Base-by-base conservation (phyloP, 2,888 invertebrate genomes). In the Ectemnius continuus region DNA sequence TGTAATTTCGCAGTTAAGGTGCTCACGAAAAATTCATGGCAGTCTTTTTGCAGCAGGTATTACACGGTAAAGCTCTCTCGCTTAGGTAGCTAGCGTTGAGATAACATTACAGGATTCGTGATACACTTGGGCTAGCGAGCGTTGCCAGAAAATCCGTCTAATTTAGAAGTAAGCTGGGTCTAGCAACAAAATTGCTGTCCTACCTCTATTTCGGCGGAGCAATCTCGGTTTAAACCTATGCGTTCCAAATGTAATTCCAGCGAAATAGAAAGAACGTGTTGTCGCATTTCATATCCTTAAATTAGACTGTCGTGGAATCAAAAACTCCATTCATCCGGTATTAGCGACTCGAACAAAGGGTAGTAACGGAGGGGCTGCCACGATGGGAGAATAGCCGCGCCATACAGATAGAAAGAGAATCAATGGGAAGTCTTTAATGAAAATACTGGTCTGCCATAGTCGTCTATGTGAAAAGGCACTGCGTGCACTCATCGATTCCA, bases 1-100 rank as follows among this genome's bases (percentile, higher is more conserved):
- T 68, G 73, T 74, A 74, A 78, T 76, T 67, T 69, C 67, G 6
- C 67, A 59, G 66, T 76, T 62, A 71, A 71, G 62, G 75, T 26
- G 67, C 28, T 63, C 52, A 52, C 36, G n/a, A 36, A 28, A 20
- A 52, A 52, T 52, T 52, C 52, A 52, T 52, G 16, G 16, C 16
- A 14, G 16, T 16, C 16, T 52, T 52, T 52, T 48, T 61, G 47
- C 66, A 13, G 26, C 28, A 36, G 36, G 36, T 36, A 11, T 36
- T 36, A 36, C 36, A 36, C 36, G 36, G 8, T 36, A 36, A 36
- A 36, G 36, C 36, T 36, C 36, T 36, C 36, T 36, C 36, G 36
- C 36, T 11, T 11, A 36, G 6, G 36, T 36, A 36, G 36, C 36
- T 8, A 11, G 11, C 36, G 36, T 6, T 11, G 36, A 36, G 36